Evolutionary conservation across 2,113 vertebrate species (phyloP).

Genomic region (Orientallactaga bullata): DNA sequence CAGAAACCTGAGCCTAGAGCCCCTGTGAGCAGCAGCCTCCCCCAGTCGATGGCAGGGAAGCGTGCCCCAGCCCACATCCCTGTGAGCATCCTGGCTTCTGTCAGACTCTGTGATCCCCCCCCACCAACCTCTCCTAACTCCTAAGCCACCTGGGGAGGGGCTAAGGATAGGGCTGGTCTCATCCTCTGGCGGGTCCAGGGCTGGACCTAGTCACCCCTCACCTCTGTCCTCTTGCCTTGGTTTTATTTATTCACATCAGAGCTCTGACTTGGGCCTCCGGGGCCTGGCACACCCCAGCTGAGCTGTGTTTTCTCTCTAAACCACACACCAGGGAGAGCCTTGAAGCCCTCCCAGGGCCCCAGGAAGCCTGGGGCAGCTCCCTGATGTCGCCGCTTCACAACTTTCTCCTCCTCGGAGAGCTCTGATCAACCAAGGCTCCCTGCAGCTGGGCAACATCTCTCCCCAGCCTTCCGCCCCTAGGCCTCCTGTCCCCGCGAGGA

Average conservation of each 20-base stretch:
- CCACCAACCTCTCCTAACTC: neutral
- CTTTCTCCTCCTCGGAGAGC: conserved; percentile 72
- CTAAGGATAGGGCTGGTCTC: neutral
- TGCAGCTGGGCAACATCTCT: conserved; percentile 62
- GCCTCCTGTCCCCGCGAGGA: conserved; percentile 48
- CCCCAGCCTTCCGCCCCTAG: conserved; percentile 49
- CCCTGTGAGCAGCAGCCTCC: neutral
- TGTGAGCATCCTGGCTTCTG: neutral
- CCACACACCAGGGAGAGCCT: conserved; percentile 24
- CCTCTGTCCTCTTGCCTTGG: neutral
- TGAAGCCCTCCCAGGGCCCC: neutral
- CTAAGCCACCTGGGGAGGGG: conserved; percentile 2
- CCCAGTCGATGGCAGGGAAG: neutral
- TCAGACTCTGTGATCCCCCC: neutral
- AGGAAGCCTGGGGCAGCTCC: conserved; percentile 68
- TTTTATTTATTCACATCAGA: conserved; percentile 52
- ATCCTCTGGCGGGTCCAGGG: neutral
- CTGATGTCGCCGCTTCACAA: conserved; percentile 55
- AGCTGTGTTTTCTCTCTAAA: conserved; percentile 37
- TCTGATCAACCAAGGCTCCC: conserved; percentile 55
- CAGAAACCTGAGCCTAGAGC: conserved; percentile 59
- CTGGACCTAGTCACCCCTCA: neutral
- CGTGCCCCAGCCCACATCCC: neutral
- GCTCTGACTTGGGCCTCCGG: conserved; percentile 1
- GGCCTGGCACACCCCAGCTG: conserved; percentile 44